Base-by-base conservation (phyloP, 2,888 invertebrate genomes). In the Drosophila paracracens region DNA sequence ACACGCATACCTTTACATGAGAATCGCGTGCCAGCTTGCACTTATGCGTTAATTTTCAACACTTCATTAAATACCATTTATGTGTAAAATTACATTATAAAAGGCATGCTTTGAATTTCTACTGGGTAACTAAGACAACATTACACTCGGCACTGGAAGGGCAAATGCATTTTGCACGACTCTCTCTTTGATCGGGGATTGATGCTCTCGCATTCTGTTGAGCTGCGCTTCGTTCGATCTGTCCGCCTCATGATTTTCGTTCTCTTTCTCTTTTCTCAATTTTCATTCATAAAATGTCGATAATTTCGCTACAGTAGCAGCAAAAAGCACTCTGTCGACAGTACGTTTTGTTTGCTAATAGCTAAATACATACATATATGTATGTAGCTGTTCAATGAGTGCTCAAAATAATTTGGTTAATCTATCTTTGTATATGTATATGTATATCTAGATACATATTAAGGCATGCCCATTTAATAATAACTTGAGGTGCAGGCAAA, bases 241-340 rank as follows among this genome's bases (percentile, higher is more conserved):
- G 31, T 18, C 54, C 38, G 53, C 11, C 35, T 57, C 53, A 64
- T 73, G 21, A 40, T 59, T 59, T 74, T 59, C 25, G 8, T 16
- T 25, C 46, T 16, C 46, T 21, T 16, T 46, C 25, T 25, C 21
- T 46, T 46, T 46, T 25, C 46, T 16, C 43, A 16, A 25, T 51
- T 65, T 73, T 65, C 72, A 73, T 73, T 73, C 72, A 73, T 73
- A 74, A 70, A 59, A 59, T 65, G 59, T 65, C 48, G 38, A 38
- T 51, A 35, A 33, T 36, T 43, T 21, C 54, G 74, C 43, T 38
- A 56, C 59, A 66, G 56, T 66, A 54, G 67, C 57, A 53, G 46
- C 50, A 38, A 57, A 64, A 35, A 78, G 46, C 36, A 50, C 43
- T 40, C 13, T n/a, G 38, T 40, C 29, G 1, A 36, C 13, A 46